Conservation (phyloP, 1,140 invertebrate genomes). For the Heliconius eleuchia region DNA sequence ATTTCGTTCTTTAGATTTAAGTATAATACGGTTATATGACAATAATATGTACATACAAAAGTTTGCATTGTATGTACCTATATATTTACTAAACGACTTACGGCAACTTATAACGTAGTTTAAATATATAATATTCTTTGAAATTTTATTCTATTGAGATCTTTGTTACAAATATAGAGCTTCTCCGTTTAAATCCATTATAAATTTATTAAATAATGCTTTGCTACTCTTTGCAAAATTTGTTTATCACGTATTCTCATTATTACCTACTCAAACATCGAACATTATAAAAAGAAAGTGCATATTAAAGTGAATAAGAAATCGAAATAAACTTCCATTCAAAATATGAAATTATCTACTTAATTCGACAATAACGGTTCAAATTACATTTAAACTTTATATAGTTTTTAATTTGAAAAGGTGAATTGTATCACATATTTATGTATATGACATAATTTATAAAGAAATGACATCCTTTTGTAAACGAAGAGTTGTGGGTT, state of each 20-base stretch:
- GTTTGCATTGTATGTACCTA: no score
- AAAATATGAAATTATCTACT: background rate
- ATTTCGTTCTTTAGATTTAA: no score
- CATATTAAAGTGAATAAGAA: conserved; percentile 11
- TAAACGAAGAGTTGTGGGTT: no score
- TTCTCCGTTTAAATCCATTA: background rate
- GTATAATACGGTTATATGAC: no score
- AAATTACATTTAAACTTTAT: background rate
- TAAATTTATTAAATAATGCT: background rate
- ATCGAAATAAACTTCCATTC: conserved; percentile 10
- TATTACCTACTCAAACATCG: background rate
- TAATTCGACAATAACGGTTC: conserved; percentile 6
- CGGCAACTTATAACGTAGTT: background rate
- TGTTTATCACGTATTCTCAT: conserved; percentile 9
- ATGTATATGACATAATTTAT: no score
- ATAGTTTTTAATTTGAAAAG: background rate
- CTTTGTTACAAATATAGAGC: background rate
- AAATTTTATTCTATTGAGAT: background rate
- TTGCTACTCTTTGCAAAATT: background rate
- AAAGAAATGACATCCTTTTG: no score
- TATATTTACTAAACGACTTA: no score
- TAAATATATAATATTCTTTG: background rate
- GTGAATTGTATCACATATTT: background rate
- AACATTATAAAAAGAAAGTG: conserved; percentile 7
- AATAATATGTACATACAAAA: no score